Conservation (phyloP, 2,113 vertebrate genomes). For the Sinocyclocheilus maitianheensis region DNA sequence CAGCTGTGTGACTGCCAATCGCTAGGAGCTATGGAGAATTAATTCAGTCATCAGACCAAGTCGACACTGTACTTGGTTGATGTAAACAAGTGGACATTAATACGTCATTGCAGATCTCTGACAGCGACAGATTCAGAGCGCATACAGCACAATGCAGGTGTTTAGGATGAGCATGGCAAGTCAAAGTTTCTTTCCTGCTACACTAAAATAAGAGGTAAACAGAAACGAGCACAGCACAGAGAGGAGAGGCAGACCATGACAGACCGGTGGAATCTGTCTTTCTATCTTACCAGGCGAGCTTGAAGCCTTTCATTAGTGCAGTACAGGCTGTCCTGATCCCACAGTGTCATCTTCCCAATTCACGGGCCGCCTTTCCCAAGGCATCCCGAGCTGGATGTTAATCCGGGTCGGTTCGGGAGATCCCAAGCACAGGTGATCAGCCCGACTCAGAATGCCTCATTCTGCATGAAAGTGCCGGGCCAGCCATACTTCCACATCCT, state of each 20-base stretch:
- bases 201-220: background rate
- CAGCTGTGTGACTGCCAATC: background rate
- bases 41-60: background rate
- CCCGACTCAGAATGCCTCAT: conserved; percentile 8
- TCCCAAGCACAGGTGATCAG: conserved; percentile 42
- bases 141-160: background rate
- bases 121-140: background rate
- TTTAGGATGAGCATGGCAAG: background rate
- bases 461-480: background rate
- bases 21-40: background rate
- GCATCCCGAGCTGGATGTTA: conserved; percentile 72
- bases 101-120: background rate
- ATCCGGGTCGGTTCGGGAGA: conserved; percentile 68
- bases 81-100: background rate
- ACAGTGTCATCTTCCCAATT: conserved; percentile 73
- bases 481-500: conserved; percentile 4
- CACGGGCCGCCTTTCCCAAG: conserved; percentile 71
- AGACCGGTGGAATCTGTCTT: background rate
- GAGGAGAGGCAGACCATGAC: background rate
- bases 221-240: background rate
- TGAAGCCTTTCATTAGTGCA: conserved; percentile 91
- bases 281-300: conserved; percentile 86
- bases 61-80: background rate
- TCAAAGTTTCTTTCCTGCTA: conserved; percentile 35
- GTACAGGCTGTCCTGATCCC: conserved; percentile 73